Conservation (phyloP, 2,797 vertebrate species). For the Squalus acanthias region DNA sequence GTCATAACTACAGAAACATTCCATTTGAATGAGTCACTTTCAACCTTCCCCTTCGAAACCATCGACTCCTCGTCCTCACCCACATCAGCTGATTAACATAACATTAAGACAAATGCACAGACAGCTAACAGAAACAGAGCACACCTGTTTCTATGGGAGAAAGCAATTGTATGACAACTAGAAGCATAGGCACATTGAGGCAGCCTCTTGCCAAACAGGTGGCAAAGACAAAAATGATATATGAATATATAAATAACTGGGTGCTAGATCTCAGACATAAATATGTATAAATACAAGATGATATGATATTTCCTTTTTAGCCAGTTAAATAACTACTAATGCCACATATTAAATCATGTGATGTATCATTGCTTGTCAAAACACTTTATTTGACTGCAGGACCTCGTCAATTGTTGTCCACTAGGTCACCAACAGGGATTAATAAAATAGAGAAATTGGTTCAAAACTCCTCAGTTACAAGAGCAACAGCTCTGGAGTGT, state of each 20-base stretch:
- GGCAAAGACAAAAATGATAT: background rate
- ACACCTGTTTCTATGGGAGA: background rate
- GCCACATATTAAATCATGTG: background rate
- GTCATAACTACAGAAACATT: constrained; percentile 30
- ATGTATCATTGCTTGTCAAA: background rate
- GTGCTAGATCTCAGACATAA: background rate
- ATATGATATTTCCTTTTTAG: background rate
- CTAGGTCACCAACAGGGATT: background rate
- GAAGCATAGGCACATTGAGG: background rate
- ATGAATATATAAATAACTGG: background rate
- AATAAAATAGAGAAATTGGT: background rate
- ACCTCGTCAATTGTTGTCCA: background rate
- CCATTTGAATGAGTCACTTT: constrained; percentile 18
- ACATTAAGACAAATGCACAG: background rate
- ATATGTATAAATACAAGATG: background rate
- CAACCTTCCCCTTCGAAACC: background rate
- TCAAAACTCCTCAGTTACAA: background rate
- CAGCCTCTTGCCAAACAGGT: background rate
- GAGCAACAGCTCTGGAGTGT: background rate
- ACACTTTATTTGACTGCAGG: background rate
- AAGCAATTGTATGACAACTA: background rate
- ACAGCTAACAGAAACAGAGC: background rate
- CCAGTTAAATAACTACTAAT: background rate
- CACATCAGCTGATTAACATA: constrained; percentile 29
- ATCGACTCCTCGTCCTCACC: background rate